Evolutionary conservation across 2,888 invertebrate genomes (phyloP), one percentile per base, ranked within the genome.

Genomic region (Euclidia mi): DNA sequence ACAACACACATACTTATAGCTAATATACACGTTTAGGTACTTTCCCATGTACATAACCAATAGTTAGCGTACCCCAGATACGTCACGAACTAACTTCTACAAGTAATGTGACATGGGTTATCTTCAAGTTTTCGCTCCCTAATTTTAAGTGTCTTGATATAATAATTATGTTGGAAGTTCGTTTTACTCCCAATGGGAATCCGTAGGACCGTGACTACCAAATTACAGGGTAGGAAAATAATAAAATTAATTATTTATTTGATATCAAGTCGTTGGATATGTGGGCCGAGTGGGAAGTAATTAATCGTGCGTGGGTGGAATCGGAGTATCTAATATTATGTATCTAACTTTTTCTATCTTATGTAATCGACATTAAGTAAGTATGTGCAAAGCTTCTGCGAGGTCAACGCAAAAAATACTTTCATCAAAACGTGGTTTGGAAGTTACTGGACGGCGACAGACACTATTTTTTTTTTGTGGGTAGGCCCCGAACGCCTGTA

Each of bases 131-230:
- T 63, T 68, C 66, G 55, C 53, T 61, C 66, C 71, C 69, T 71
- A 70, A 79, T 78, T 76, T 71, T 64, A 78, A 81, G 74, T 78
- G 81, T 78, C 79, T 72, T 68, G 80, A 79, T 72, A 55, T 47
- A 81, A 82, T 82, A 78, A 81, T 82, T 76, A 83, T 64, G 71
- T 72, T 65, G 67, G 61, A 66, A 64, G 63, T 67, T 70, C 42
- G 41, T 34, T 38, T 61, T 62, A 41, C 56, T 73, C 75, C 75
- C 47, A 18, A 65, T 41, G 71, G 41, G 28, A 45, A 37, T 35
- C 55, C 65, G 45, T 60, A 50, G 50, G 18, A 37, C n/a, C 18
- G n/a, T 67, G 42, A 34, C 55, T 43, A 31, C 56, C 7, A 51
- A 29, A 51, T 64, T 38, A 69, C 61, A 45, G 42, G 60, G 52